These are phyloP conservation scores for Rotaria socialis DNA, from an alignment of 2,888 invertebrate genomes.

Conservation along the genomic window DNA sequence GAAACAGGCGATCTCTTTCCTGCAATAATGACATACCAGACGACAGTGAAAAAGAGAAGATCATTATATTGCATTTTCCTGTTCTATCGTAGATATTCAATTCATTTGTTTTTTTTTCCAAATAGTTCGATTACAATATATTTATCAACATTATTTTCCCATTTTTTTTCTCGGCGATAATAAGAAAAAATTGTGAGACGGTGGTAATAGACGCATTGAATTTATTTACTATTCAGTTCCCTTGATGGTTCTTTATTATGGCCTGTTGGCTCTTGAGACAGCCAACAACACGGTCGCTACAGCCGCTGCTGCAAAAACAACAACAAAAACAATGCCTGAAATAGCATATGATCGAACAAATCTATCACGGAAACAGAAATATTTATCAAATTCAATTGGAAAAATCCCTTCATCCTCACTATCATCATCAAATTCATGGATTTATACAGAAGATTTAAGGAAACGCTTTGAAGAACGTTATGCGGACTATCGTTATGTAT, in stretches of 20 bases:
- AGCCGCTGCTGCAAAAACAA: not conserved
- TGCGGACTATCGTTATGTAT: not conserved
- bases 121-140: not conserved
- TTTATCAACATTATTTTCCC: not conserved
- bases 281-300: not conserved
- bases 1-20: not conserved
- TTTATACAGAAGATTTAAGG: constrained; percentile 35
- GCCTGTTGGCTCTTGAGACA: constrained; percentile 11
- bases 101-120: not conserved
- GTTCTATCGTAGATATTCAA: not conserved
- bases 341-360: not conserved
- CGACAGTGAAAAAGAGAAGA: not conserved
- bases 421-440: constrained; percentile 37
- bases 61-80: not conserved
- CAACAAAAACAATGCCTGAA: not conserved
- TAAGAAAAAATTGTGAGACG: not conserved
- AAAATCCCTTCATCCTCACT: not conserved
- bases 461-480: constrained; percentile 36
- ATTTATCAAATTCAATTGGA: constrained; percentile 2
- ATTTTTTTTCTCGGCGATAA: not conserved
- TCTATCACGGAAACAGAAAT: not conserved
- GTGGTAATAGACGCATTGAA: not conserved
- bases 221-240: constrained; percentile 8
- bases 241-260: constrained; percentile 27
- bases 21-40: not conserved